Percentiles rank a stretch among this genome's conserved stretches.
Evolutionary conservation across 2,113 vertebrate species (phyloP).

Genomic region (Sylvilagus bachmani): DNA sequence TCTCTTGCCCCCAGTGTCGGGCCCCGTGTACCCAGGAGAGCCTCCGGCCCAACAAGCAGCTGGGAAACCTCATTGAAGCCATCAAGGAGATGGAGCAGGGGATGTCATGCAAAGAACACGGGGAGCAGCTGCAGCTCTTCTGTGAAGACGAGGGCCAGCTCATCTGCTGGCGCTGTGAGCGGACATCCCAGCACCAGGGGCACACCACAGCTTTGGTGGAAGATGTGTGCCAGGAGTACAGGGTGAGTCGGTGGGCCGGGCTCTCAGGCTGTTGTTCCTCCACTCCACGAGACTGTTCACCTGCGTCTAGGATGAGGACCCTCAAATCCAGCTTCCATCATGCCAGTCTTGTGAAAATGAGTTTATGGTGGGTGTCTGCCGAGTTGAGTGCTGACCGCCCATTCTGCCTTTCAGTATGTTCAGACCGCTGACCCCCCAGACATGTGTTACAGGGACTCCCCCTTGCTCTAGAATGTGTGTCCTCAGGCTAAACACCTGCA

Average conservation of each 20-base stretch:
- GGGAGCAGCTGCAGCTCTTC: conserved; percentile 64
- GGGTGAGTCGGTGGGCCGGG: not conserved
- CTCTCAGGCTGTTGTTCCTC: not conserved
- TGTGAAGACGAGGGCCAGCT: conserved; percentile 65
- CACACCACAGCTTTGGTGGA: not conserved
- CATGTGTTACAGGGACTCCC: not conserved
- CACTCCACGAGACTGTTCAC: not conserved
- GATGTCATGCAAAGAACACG: not conserved
- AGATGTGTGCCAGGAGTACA: conserved; percentile 2
- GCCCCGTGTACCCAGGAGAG: conserved; percentile 76
- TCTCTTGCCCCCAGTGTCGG: conserved; percentile 82
- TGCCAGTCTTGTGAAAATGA: not conserved
- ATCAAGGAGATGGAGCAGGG: conserved; percentile 43
- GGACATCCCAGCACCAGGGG: not conserved
- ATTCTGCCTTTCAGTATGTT: not conserved
- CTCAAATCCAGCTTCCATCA: not conserved
- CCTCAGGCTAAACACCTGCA: not conserved
- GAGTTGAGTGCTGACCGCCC: not conserved
- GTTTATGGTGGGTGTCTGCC: not conserved
- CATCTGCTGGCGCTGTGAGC: conserved; percentile 77
- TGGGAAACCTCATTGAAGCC: conserved; percentile 78
- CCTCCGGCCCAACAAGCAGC: conserved; percentile 70
- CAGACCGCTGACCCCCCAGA: not conserved
- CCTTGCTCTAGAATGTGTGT: not conserved
- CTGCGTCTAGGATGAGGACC: not conserved